These are phyloP conservation scores for Phyllotreta cruciferae DNA, from an alignment of 2,888 invertebrate species.

Conservation along the genomic window DNA sequence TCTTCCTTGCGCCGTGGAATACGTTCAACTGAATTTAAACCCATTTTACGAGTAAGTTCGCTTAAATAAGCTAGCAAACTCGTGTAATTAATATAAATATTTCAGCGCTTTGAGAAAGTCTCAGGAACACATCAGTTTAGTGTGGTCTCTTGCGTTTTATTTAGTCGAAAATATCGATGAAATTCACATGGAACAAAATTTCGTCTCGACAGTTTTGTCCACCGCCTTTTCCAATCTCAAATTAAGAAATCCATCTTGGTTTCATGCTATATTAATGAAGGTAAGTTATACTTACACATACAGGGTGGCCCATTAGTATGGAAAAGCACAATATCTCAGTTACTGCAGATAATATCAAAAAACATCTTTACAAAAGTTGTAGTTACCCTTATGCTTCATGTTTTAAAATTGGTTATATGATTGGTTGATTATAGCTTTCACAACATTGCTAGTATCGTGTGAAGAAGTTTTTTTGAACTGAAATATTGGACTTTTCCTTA, in stretches of 20 bases:
- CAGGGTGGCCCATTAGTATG: too few species aligned
- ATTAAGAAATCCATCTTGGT: constrained; percentile 14
- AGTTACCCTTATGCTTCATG: too few species aligned
- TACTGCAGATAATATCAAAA: too few species aligned
- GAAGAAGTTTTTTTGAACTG: too few species aligned
- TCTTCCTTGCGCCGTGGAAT: constrained; percentile 63
- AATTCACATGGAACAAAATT: constrained; percentile 66
- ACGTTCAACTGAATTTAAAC: constrained; percentile 63
- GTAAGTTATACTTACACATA: too few species aligned
- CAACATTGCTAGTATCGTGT: too few species aligned
- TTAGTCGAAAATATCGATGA: constrained; percentile 77
- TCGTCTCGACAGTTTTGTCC: constrained; percentile 66
- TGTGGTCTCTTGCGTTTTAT: constrained; percentile 80
- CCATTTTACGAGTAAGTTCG: constrained; percentile 54
- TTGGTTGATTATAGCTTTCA: too few species aligned
- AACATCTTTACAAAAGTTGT: too few species aligned
- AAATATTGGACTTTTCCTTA: too few species aligned
- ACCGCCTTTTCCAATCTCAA: constrained; percentile 56
- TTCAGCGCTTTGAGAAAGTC: constrained; percentile 53
- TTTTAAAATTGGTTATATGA: too few species aligned
- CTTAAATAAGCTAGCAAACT: background rate
- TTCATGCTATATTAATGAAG: constrained; percentile 51
- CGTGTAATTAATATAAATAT: constrained; percentile 4
- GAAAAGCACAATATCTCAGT: too few species aligned
- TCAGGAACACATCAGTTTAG: constrained; percentile 71